Evolutionary conservation across 2,113 vertebrate genomes (phyloP), one percentile per base, ranked within the genome.

Genomic region (Petaurus breviceps): DNA sequence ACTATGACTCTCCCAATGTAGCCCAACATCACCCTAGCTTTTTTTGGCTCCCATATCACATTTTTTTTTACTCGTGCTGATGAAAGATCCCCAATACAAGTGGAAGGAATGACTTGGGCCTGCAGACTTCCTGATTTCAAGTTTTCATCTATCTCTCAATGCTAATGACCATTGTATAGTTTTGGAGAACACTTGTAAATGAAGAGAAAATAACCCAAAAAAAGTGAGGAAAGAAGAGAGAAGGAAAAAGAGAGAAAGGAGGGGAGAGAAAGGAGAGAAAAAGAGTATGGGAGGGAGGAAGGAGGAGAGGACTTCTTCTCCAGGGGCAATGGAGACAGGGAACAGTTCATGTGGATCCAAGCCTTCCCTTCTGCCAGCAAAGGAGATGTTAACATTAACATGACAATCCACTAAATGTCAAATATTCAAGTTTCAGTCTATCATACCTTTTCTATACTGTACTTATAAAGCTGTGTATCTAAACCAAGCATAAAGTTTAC

Each of bases 171-270:
- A n/a, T 77, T n/a, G 37, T 1, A 43, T n/a, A 77, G 37, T n/a
- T 77, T 77, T 77, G 16, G 37, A 77, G 68, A 43, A 77, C 16
- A 77, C 37, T 77, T 77, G 1, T 37, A 77, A n/a, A 31, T 61
- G 28, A 61, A 61, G 57, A 61, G 11, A 61, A 77, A 77, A 77
- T n/a, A 77, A 77, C 37, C 47, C 2, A 77, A 3, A 91, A 31
- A 28, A 47, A 1, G 11, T 8, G 1, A 2, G 50, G 22, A 0
- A 9, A 14, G n/a, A 10, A 8, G 5, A 3, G 0, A 4, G 7
- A 37, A 16, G 4, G 8, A 31, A 28, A 54, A 8, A 11, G 16
- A 49, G 12, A 51, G 3, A 77, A 8, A 7, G 2, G 12, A 22
- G 5, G 24, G 16, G 3, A 2, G 12, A n/a, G 31, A 23, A 11